phyloP scores from a whole-genome alignment of 1,140 invertebrate species.

The Melipona quadrifasciata region DNA sequence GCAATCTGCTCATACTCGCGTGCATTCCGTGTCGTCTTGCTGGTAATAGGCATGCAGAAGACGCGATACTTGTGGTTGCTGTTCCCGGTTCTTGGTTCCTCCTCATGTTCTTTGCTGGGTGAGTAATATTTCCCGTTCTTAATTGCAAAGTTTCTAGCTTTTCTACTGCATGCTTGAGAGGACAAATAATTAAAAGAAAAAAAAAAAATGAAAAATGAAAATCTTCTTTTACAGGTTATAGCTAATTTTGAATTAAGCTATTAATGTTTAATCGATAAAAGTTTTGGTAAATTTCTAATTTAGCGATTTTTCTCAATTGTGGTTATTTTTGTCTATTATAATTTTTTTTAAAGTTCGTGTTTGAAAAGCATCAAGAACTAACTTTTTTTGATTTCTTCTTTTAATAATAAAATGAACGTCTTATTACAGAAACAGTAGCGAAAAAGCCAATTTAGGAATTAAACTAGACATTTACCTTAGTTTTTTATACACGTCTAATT shows the following conservation, averaged over 20 bases:
- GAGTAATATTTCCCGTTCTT: slow-evolving; percentile 62
- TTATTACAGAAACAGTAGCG: too few relatives aligned
- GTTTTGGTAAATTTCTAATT: not conserved
- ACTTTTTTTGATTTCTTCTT: too few relatives aligned
- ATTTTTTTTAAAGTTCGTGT: not conserved
- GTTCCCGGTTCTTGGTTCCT: slow-evolving; percentile 98
- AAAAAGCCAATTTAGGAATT: too few relatives aligned
- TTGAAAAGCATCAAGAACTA: too few relatives aligned
- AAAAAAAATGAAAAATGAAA: not conserved
- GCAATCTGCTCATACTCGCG: slow-evolving; percentile 94
- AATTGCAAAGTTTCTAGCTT: not conserved
- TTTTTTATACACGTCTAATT: too few relatives aligned
- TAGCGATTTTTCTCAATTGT: too few relatives aligned
- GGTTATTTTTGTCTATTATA: not conserved
- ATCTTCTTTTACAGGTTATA: not conserved
- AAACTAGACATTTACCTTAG: too few relatives aligned
- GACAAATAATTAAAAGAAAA: not conserved
- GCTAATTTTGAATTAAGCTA: not conserved
- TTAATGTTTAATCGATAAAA: not conserved
- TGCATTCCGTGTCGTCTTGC: slow-evolving; percentile 95
- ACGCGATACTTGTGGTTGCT: slow-evolving; percentile 94
- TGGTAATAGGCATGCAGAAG: slow-evolving; percentile 90
- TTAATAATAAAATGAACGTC: too few relatives aligned
- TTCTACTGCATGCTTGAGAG: not conserved
- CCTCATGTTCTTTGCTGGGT: slow-evolving; percentile 99